A percentile compares a stretch with the other conserved stretches of the same genome.
These are phyloP conservation scores for Mythimna ferrago DNA, from an alignment of 2,888 invertebrate species.

Conservation along the genomic window DNA sequence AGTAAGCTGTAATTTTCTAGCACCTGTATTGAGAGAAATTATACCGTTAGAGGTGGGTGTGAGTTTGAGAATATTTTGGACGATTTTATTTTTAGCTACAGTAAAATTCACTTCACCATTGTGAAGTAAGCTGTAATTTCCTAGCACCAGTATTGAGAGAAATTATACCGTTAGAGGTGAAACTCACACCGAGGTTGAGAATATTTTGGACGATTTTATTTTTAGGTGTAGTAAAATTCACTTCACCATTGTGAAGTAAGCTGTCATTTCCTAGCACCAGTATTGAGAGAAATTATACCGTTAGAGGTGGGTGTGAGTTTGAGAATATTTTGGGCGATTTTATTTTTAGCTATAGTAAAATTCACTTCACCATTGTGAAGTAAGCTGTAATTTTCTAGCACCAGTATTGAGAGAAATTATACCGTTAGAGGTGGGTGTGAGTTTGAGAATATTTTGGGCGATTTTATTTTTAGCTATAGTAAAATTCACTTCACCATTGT, in stretches of 20 bases:
- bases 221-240: too few species aligned
- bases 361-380: background rate
- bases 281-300: constrained; percentile 39
- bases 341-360: background rate
- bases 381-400: background rate
- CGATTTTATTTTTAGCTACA: background rate
- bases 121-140: background rate
- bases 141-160: too few species aligned
- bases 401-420: constrained; percentile 37
- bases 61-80: constrained; percentile 2
- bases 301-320: constrained; percentile 8
- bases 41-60: constrained; percentile 20
- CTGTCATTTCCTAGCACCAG: too few species aligned
- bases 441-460: constrained; percentile 2
- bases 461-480: background rate
- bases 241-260: too few species aligned
- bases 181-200: too few species aligned
- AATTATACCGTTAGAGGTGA: too few species aligned
- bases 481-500: background rate
- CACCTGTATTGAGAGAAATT: constrained; percentile 27
- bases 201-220: too few species aligned
- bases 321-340: background rate
- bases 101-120: background rate
- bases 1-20: too few species aligned
- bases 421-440: constrained; percentile 12